phyloP scores from a whole-genome alignment of 2,888 invertebrate genomes.

The Nomada fabriciana region DNA sequence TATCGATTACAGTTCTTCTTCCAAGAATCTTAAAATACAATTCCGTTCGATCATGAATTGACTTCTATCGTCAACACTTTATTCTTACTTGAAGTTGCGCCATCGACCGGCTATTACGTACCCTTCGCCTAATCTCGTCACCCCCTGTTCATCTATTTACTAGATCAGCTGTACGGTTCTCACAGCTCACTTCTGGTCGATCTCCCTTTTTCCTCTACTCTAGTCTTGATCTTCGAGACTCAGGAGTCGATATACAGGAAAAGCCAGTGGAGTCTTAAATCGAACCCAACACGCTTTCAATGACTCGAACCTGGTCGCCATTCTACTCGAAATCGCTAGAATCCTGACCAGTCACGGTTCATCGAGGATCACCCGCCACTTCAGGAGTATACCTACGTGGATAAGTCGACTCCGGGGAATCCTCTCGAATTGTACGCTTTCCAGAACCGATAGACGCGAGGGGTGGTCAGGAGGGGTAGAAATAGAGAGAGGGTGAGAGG shows the following conservation, averaged over 20 bases:
- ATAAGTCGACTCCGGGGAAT: conserved; percentile 77
- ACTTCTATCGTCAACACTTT: background rate
- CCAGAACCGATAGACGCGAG: conserved; percentile 57
- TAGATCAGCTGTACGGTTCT: conserved; percentile 34
- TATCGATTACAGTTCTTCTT: too few relatives aligned
- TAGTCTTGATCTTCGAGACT: background rate
- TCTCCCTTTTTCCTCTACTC: background rate
- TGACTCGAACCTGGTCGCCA: conserved; percentile 42
- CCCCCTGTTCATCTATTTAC: conserved; percentile 20
- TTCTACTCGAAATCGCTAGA: conserved; percentile 41
- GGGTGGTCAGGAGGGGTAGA: conserved; percentile 1
- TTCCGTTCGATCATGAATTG: background rate
- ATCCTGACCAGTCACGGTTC: conserved; percentile 76
- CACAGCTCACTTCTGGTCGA: conserved; percentile 8
- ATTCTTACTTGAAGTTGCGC: background rate
- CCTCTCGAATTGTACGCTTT: conserved; percentile 71
- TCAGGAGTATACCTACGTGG: conserved; percentile 70
- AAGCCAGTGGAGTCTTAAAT: conserved; percentile 38
- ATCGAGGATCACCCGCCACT: conserved; percentile 74
- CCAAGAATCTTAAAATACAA: too few relatives aligned
- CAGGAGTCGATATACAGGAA: background rate
- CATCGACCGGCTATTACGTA: conserved; percentile 12
- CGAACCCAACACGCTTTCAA: conserved; percentile 41
- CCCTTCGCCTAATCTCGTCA: conserved; percentile 5
- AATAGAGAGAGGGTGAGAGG: conserved; percentile 38